Percentiles rank a stretch among this genome's conserved stretches.
These are phyloP conservation scores for Numenius arquata DNA, from an alignment of 2,113 vertebrate genomes.

Conservation along the genomic window DNA sequence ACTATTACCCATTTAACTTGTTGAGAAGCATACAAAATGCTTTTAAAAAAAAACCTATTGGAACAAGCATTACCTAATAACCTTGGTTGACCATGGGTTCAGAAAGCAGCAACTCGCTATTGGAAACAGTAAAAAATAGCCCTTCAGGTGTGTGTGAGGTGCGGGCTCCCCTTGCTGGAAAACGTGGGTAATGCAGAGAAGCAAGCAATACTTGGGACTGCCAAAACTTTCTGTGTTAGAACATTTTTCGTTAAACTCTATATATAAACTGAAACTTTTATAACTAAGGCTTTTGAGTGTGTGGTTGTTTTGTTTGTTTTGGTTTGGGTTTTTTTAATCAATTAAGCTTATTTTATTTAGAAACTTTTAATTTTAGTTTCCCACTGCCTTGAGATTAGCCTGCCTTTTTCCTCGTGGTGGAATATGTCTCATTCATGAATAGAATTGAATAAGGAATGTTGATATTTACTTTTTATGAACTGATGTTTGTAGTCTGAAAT, in stretches of 20 bases:
- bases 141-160: not conserved
- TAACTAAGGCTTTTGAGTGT: not conserved
- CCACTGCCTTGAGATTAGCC: not conserved
- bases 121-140: accelerated
- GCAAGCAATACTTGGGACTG: not conserved
- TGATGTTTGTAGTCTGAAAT: not conserved
- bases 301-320: not conserved
- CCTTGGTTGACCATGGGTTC: not conserved
- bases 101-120: not conserved
- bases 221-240: not conserved
- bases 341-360: not conserved
- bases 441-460: not conserved
- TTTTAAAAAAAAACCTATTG: not conserved
- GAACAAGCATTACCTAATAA: not conserved
- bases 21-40: not conserved
- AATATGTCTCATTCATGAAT: not conserved
- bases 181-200: not conserved
- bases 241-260: not conserved
- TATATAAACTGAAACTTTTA: not conserved
- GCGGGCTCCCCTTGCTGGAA: slow-evolving; percentile 21
- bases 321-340: not conserved
- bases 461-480: not conserved
- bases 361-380: not conserved
- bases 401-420: not conserved
- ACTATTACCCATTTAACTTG: not conserved